Evolutionary conservation across 2,888 invertebrate species (phyloP).

Genomic region (Charanyca ferruginea): DNA sequence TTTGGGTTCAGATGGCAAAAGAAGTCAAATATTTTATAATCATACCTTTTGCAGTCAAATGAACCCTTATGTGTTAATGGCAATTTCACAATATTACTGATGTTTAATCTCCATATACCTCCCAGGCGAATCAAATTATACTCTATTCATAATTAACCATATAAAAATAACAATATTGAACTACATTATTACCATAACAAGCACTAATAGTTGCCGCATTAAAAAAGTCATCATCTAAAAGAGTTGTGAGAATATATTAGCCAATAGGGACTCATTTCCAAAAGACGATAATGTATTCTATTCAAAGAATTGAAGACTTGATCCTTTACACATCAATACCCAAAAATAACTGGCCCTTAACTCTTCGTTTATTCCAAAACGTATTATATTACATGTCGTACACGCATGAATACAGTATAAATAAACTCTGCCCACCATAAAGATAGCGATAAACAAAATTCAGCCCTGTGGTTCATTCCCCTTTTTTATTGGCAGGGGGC

Average conservation of each 20-base stretch:
- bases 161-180: conserved; percentile 29
- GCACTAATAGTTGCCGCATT: conserved; percentile 11
- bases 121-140: conserved; percentile 6
- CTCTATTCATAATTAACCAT: neutral
- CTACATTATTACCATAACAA: conserved; percentile 37
- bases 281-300: conserved; percentile 41
- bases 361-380: conserved; percentile 80
- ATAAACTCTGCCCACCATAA: conserved; percentile 89
- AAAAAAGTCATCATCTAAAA: conserved; percentile 1
- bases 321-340: conserved; percentile 61
- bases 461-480: conserved; percentile 85
- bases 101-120: neutral
- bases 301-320: conserved; percentile 47
- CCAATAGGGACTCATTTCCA: conserved; percentile 13
- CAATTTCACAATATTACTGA: neutral
- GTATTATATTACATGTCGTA: conserved; percentile 87
- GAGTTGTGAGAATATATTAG: conserved; percentile 14
- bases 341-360: conserved; percentile 78
- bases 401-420: conserved; percentile 87
- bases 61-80: neutral
- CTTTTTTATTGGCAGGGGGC: conserved; percentile 90
- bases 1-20: too few species aligned
- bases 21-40: neutral
- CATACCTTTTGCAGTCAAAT: neutral
- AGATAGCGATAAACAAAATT: conserved; percentile 90